Conservation (phyloP, 2,888 invertebrate species). For the Xestia xanthographa region DNA sequence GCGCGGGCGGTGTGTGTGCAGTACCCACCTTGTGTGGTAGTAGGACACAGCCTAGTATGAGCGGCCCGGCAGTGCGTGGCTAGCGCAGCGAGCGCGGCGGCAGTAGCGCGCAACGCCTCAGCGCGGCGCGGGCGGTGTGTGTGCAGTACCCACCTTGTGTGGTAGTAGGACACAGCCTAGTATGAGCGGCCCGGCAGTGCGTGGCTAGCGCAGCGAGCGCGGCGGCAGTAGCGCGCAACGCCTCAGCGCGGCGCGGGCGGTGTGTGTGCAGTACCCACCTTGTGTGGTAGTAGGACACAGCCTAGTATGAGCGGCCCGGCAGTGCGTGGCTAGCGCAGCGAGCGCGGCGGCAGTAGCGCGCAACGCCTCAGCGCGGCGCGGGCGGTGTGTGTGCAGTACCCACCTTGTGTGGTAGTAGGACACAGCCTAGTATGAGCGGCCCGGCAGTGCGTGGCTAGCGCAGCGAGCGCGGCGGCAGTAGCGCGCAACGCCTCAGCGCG, state of each 20-base stretch:
- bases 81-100: constrained; percentile 70
- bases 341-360: constrained; percentile 74
- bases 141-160: no score
- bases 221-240: constrained; percentile 73
- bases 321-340: constrained; percentile 71
- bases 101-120: constrained; percentile 73
- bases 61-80: constrained; percentile 69
- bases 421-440: constrained; percentile 34
- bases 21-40: constrained; percentile 51
- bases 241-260: constrained; percentile 75
- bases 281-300: constrained; percentile 39
- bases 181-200: constrained; percentile 64
- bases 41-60: constrained; percentile 25
- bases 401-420: constrained; percentile 48
- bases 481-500: constrained; percentile 73
- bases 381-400: no score
- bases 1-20: no score
- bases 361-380: constrained; percentile 74
- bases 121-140: no score
- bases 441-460: constrained; percentile 70
- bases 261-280: no score
- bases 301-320: constrained; percentile 56
- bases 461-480: constrained; percentile 73
- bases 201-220: constrained; percentile 72
- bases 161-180: constrained; percentile 28